phyloP scores from a whole-genome alignment of 2,113 vertebrate species.

The Scortum barcoo region DNA sequence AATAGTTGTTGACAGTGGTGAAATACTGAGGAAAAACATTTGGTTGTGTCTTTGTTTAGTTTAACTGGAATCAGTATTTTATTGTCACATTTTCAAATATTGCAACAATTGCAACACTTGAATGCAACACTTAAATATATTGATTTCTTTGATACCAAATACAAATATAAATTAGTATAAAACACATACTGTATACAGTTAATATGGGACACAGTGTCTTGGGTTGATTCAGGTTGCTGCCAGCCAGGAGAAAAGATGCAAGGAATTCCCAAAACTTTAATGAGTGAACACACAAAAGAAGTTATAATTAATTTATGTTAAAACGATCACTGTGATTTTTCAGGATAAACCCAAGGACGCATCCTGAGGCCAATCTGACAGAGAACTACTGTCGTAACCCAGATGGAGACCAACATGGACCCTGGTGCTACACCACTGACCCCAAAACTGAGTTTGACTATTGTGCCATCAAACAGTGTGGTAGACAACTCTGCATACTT shows the following conservation, averaged over 20 bases:
- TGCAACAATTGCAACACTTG: background rate
- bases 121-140: background rate
- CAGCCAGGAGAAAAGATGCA: background rate
- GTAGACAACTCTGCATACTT: slow-evolving; percentile 71
- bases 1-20: background rate
- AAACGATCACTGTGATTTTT: slow-evolving; percentile 19
- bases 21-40: background rate
- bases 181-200: background rate
- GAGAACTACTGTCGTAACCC: slow-evolving; percentile 96
- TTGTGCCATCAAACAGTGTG: slow-evolving; percentile 92
- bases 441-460: slow-evolving; percentile 95
- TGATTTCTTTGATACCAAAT: background rate
- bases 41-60: background rate
- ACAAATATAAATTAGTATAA: background rate
- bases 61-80: background rate
- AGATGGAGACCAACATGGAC: slow-evolving; percentile 92
- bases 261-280: too few species aligned
- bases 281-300: background rate
- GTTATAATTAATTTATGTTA: too few species aligned
- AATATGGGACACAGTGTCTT: too few species aligned
- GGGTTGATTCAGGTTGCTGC: background rate
- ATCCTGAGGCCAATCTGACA: slow-evolving; percentile 88
- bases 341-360: slow-evolving; percentile 88
- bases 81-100: background rate
- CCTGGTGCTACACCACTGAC: slow-evolving; percentile 96